Evolutionary conservation across 2,113 vertebrate genomes (phyloP).

Genomic region (Genyomyrus donnyi): DNA sequence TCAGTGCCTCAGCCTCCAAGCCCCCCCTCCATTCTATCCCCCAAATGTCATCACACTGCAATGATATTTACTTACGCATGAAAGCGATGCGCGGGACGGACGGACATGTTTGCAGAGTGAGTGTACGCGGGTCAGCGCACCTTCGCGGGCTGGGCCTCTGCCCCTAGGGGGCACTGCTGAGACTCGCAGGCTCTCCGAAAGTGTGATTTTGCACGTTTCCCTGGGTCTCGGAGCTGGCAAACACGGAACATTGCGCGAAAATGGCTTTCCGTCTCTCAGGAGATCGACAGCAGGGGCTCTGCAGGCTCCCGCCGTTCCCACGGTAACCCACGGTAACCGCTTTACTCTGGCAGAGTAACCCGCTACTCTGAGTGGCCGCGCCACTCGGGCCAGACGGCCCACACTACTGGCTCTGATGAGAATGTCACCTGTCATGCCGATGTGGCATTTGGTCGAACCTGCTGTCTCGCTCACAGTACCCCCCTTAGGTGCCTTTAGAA

Average conservation of each 20-base stretch:
- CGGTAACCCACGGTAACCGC: neutral
- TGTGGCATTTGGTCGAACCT: neutral
- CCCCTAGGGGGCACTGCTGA: neutral
- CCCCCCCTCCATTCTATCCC: conserved; percentile 32
- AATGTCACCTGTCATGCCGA: neutral
- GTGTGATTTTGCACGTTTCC: neutral
- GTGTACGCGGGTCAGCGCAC: conserved; percentile 19
- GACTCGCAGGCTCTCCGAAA: no score
- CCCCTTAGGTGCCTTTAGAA: neutral
- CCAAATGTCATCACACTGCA: conserved; percentile 48
- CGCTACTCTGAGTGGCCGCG: neutral
- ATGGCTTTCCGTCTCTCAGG: neutral
- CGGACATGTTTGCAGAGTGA: conserved; percentile 37
- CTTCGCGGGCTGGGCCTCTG: neutral
- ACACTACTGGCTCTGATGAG: neutral
- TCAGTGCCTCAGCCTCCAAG: conserved; percentile 36
- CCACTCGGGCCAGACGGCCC: neutral
- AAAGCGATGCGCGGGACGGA: conserved; percentile 20
- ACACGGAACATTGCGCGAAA: neutral
- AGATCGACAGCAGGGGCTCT: neutral
- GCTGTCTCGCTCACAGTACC: neutral
- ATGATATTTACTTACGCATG: conserved; percentile 41
- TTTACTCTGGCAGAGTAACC: neutral
- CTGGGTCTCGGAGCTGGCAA: neutral
- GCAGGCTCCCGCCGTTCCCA: neutral